A percentile compares a stretch with the other conserved stretches of the same genome.
Evolutionary conservation across 2,113 vertebrate species (phyloP).

Genomic region (Eretmochelys imbricata): DNA sequence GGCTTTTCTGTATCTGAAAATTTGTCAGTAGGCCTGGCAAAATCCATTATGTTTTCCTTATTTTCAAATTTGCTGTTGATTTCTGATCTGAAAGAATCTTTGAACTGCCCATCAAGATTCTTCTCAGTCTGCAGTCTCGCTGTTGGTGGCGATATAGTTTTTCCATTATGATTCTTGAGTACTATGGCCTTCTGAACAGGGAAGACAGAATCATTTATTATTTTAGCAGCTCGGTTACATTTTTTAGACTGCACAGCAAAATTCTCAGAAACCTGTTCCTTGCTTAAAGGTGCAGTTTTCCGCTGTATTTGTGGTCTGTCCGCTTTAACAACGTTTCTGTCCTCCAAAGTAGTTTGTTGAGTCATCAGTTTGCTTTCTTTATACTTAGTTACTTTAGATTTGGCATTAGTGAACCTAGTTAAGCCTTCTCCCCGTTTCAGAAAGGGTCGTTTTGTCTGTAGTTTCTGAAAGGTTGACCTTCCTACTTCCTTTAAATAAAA

Average conservation of each 20-base stretch:
- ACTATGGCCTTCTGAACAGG: conserved; percentile 64
- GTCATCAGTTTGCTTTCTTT: conserved; percentile 61
- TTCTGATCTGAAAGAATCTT: conserved; percentile 51
- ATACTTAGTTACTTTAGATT: conserved; percentile 62
- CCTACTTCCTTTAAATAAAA: conserved; percentile 69
- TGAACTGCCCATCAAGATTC: conserved; percentile 53
- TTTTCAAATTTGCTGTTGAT: conserved; percentile 55
- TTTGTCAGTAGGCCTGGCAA: conserved; percentile 15
- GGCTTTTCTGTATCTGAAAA: conserved; percentile 14
- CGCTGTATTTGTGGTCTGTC: conserved; percentile 80
- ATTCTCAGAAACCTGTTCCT: conserved; percentile 75
- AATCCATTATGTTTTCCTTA: conserved; percentile 71
- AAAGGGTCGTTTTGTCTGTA: conserved; percentile 85
- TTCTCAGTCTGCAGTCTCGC: conserved; percentile 44
- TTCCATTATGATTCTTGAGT: conserved; percentile 74
- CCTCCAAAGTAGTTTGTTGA: conserved; percentile 57
- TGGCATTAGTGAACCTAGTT: conserved; percentile 84
- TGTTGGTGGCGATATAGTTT: conserved; percentile 62
- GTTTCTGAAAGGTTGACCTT: conserved; percentile 58
- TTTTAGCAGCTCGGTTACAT: conserved; percentile 43
- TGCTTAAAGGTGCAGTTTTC: conserved; percentile 82
- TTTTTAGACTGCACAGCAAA: conserved; percentile 39
- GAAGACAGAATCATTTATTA: conserved; percentile 31
- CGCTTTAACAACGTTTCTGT: conserved; percentile 58
- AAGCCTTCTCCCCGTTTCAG: conserved; percentile 92